Base-by-base conservation (phyloP, 1,140 invertebrate species). In the Drosophila yakuba region DNA sequence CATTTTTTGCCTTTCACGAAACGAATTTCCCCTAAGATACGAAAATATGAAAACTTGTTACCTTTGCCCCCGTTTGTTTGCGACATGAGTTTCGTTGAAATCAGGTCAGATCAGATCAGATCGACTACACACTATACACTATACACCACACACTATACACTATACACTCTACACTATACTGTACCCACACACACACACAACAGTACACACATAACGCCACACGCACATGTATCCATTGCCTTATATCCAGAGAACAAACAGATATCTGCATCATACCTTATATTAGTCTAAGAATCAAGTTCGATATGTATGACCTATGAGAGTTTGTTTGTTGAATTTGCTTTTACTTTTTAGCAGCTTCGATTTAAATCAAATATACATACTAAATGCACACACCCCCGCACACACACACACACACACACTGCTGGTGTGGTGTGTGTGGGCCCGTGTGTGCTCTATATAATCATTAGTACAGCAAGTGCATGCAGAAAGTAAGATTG, bases 321-420 rank as follows among this genome's bases (percentile, higher is more conserved):
- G 54, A 74, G 77, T 90, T 85, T 89, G 85, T 90, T 83, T 90
- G 86, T 85, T 85, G 62, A 80, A 89, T 90, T 90, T 89, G 85
- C 86, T 89, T 90, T 81, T 73, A 75, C 66, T 72, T 80, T 84
- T 89, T 89, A 89, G 85, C 85, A 89, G 85, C 85, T 90, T 90
- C 71, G 74, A 88, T 80, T 88, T 88, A 89, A 86, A 86, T 89
- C 83, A 89, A 86, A 89, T 86, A 83, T 86, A 86, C 84, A 76
- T 75, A 75, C 55, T 75, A 38, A 39, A 39, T 69, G 77, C 51
- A 78, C 17, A 75, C 47, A 55, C 38, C 55, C 44, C 48, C 36
- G 32, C 28, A 62, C 55, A 64, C 73, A 61, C 57, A 67, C 20
- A 20, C 20, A 20, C 20, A 20, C 47, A 14, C 25, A 7, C 14